Evolutionary conservation across 2,888 invertebrate species (phyloP).

Genomic region (Chirona hameri): DNA sequence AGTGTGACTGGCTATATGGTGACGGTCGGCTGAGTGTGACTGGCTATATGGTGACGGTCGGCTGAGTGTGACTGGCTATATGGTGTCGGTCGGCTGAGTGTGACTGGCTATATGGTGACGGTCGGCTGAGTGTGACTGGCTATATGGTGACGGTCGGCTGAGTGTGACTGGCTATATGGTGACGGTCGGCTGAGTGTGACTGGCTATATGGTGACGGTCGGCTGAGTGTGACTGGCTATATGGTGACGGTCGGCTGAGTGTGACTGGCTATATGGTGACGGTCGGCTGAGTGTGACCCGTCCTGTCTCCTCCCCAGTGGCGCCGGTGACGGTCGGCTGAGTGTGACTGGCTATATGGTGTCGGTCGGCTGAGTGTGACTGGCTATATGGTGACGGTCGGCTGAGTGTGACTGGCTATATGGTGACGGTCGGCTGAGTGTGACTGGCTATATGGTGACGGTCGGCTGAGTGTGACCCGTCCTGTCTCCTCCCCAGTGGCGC

Average conservation of each 20-base stretch:
- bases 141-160: conserved; percentile 83
- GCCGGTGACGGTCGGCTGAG: conserved; percentile 90
- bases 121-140: conserved; percentile 24
- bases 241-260: too few relatives aligned
- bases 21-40: conserved; percentile 86
- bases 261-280: conserved; percentile 60
- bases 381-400: conserved; percentile 76
- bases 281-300: conserved; percentile 73
- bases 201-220: conserved; percentile 71
- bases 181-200: too few relatives aligned
- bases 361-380: not conserved
- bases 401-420: conserved; percentile 63
- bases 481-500: conserved; percentile 44
- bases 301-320: conserved; percentile 30
- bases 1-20: conserved; percentile 55
- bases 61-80: too few relatives aligned
- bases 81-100: too few relatives aligned
- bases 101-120: too few relatives aligned
- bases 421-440: too few relatives aligned
- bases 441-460: conserved; percentile 66
- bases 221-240: conserved; percentile 67
- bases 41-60: too few relatives aligned
- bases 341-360: too few relatives aligned
- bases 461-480: conserved; percentile 66
- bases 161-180: conserved; percentile 53